Conservation (phyloP, 2,888 invertebrate species). For the Chouioia cunea region DNA sequence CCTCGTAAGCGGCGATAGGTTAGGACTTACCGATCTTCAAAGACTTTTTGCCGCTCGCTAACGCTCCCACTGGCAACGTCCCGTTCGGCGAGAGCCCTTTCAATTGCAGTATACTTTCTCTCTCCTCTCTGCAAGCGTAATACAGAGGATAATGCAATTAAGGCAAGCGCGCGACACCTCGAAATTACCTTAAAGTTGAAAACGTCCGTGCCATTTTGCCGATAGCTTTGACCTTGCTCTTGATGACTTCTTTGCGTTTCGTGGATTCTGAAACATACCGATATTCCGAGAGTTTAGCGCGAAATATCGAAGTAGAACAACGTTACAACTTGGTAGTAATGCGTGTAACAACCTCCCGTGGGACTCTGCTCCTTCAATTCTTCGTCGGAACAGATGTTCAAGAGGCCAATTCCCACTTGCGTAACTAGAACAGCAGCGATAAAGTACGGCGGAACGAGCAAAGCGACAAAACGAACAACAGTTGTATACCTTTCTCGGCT, state of each 20-base stretch:
- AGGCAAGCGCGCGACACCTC: neutral
- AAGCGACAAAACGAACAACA: neutral
- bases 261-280: conserved; percentile 73
- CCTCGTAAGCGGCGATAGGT: too few relatives aligned
- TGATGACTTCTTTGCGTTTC: conserved; percentile 97
- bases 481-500: conserved; percentile 34
- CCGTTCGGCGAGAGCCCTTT: conserved; percentile 99
- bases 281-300: neutral
- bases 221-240: conserved; percentile 99
- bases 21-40: conserved; percentile 92
- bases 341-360: neutral
- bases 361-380: conserved; percentile 21
- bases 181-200: conserved; percentile 89
- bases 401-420: conserved; percentile 18
- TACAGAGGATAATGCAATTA: neutral
- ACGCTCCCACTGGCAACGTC: conserved; percentile 93
- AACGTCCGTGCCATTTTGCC: conserved; percentile 99
- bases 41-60: conserved; percentile 96
- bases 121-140: conserved; percentile 85
- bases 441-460: too few relatives aligned
- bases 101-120: conserved; percentile 97
- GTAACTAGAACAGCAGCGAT: conserved; percentile 22
- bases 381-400: conserved; percentile 41
- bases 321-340: neutral
- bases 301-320: neutral